Percentiles rank a stretch among this genome's conserved stretches.
Conservation (phyloP, 2,113 vertebrate genomes). For the Actinemys pallida region DNA sequence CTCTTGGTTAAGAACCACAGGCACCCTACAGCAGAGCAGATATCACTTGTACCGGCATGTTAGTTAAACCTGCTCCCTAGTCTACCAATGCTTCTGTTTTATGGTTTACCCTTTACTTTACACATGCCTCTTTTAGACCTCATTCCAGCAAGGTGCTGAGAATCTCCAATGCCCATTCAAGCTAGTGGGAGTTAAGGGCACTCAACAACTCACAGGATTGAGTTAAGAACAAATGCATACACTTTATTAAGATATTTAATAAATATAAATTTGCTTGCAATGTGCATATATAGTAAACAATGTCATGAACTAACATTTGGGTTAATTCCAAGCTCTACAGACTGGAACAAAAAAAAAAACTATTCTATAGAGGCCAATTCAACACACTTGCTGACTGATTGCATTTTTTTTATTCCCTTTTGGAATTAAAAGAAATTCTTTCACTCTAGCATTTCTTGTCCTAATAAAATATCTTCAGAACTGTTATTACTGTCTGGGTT, state of each 20-base stretch:
- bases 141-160: not conserved
- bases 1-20: not conserved
- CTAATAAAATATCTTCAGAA: constrained; percentile 2
- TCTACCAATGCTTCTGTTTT: not conserved
- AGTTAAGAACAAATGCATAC: not conserved
- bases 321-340: not conserved
- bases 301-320: not conserved
- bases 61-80: not conserved
- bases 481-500: not conserved
- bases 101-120: accelerated
- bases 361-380: not conserved
- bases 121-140: not conserved
- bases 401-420: accelerated
- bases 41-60: not conserved
- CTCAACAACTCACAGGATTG: accelerated
- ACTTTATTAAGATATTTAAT: not conserved
- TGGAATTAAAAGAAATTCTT: not conserved
- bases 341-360: not conserved
- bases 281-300: not conserved
- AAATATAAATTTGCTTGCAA: not conserved
- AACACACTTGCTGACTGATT: not conserved
- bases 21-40: accelerated
- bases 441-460: not conserved
- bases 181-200: not conserved
- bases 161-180: not conserved